A percentile compares a stretch with the other conserved stretches of the same genome.
Evolutionary conservation across 2,888 invertebrate species (phyloP).

Genomic region (Drosophila mimetica): DNA sequence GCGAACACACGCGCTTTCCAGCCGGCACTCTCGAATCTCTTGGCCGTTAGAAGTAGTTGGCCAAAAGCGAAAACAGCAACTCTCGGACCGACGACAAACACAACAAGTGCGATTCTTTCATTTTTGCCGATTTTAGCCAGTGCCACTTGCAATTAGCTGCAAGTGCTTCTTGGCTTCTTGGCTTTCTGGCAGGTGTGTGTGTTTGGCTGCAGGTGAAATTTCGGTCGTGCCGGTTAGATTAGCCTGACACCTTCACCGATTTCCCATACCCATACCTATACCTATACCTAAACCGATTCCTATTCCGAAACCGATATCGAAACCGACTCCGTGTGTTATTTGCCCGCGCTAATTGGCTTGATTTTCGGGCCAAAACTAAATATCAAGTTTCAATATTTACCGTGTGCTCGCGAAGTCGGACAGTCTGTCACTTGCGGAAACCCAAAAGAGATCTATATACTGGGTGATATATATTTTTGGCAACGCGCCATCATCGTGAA

Average conservation of each 20-base stretch:
- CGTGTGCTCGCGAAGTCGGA: conserved; percentile 35
- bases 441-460: conserved; percentile 26
- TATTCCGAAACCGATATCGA: conserved; percentile 4
- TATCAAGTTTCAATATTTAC: conserved; percentile 69
- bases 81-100: conserved; percentile 31
- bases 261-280: too few relatives aligned
- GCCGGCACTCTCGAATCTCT: conserved; percentile 26
- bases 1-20: conserved; percentile 60
- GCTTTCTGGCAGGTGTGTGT: conserved; percentile 31
- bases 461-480: conserved; percentile 25
- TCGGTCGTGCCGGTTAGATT: conserved; percentile 48
- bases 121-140: conserved; percentile 13
- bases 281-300: conserved; percentile 1
- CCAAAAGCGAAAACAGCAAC: conserved; percentile 25
- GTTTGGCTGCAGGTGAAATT: conserved; percentile 55
- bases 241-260: conserved; percentile 16
- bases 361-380: conserved; percentile 52
- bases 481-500: conserved; percentile 23
- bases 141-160: conserved; percentile 15
- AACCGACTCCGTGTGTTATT: conserved; percentile 19
- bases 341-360: conserved; percentile 64
- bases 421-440: conserved; percentile 28
- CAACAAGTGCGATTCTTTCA: conserved; percentile 27
- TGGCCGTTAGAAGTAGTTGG: conserved; percentile 54
- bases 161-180: conserved; percentile 4